Evolutionary conservation across 2,797 vertebrate genomes (phyloP), one percentile per base, ranked within the genome.

Genomic region (Thunnus albacares): DNA sequence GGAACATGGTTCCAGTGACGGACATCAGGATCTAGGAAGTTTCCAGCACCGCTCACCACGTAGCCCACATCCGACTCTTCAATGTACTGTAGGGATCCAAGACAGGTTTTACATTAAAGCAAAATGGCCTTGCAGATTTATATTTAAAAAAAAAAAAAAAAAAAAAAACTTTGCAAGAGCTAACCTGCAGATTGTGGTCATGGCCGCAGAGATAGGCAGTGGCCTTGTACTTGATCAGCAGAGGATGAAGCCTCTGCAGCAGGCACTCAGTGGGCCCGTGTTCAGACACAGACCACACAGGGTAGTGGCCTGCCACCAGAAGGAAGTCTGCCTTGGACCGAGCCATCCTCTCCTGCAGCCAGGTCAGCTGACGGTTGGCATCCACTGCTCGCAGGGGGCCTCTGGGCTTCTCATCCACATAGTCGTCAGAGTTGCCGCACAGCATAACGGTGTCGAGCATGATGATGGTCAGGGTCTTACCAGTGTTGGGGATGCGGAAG

Each of bases 131-230:
- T 8, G 5, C 6, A 15, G 11, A 33, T 17, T 63, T 6, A 33
- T 18, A 45, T 13, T 33, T 33, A 33, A 33, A 33, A 33, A 33
- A 43, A 13, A 43, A 43, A 10, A 43, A 43, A 43, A 43, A 47
- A 18, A 3, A 8, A 12, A 14, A 0, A 3, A 26, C 22, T 41
- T 17, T 10, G 5, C 15, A 8, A 26, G 24, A 33, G 87, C 90
- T 4, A 28, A 98, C 98, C 97, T 99, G 98, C 75, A 99, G 92
- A 77, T 99, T 99, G 92, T 99, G 98, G 84, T 99, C 97, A 0
- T 99, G 98, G 3, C 98, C 98, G 2, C 97, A 97, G 62, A 99
- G 81, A 89, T 98, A 99, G 11, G 97, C 96, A 0, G 96, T 99
- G 83, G 95, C 97, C 0, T 95, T 95, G 89, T 99, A 90, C 0